Base-by-base conservation (phyloP, 2,797 vertebrate species). In the Mareca penelope region DNA sequence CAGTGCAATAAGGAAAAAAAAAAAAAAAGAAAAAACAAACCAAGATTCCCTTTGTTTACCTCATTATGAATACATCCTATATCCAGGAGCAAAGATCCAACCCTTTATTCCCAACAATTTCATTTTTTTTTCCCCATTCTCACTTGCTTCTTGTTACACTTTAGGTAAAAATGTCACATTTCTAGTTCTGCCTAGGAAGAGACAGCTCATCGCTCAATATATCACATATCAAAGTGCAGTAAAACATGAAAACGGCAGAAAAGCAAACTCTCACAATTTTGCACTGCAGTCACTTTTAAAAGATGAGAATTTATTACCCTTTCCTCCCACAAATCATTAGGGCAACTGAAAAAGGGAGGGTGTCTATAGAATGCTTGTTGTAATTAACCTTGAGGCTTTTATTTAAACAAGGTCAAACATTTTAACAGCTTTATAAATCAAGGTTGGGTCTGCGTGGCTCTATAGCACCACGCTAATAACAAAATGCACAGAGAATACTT, bases 61-160 rank as follows among this genome's bases (percentile, higher is more conserved):
- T 97, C 97, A 97, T 98, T 98, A 98, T 94, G 95, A 94, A 82
- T 88, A 89, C 84, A 88, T 93, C 96, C 78, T 68, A 44, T 31
- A 44, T 28, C 67, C 78, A 86, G 83, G 40, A 91, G 71, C 68
- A 71, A 96, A 97, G 94, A 93, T 91, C 76, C 55, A 95, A 73
- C 78, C 89, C 92, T 85, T 82, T 90, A 76, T 94, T 92, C 85
- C 90, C 52, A 93, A 79, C 69, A 60, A 80, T 8, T 28, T 12
- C 13, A 50, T 65, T 81, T 71, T 42, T 42, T 89, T 88, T 46
- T 10, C 10, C 7, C 59, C 31, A 17, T 91, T 88, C 79, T 79
- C 81, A 97, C 94, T 89, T 69, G 31, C 29, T 70, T 60, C 64
- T 85, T 93, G 37, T 80, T 52, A 29, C 28, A 72, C 18, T 90